Evolutionary conservation across 2,797 vertebrate species (phyloP).

Genomic region (Corythornis leucogaster): DNA sequence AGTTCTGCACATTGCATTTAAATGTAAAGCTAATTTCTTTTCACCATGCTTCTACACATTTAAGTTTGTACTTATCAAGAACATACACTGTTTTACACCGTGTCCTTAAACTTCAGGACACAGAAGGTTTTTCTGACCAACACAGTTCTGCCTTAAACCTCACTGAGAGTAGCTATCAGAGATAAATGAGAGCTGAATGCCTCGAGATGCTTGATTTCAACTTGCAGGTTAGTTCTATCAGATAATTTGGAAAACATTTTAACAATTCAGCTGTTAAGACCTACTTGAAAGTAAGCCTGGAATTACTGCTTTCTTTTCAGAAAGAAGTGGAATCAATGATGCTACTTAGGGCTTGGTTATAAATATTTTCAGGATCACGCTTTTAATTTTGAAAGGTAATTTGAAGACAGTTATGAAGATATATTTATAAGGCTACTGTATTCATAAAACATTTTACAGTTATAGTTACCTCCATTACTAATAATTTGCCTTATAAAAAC

Average conservation of each 20-base stretch:
- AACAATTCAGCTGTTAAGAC: neutral
- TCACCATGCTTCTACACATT: neutral
- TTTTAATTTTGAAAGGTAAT: constrained; percentile 60
- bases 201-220: neutral
- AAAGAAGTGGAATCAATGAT: neutral
- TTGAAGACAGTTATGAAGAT: constrained; percentile 36
- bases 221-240: neutral
- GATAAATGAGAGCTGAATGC: neutral
- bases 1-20: neutral
- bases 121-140: neutral
- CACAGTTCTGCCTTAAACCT: neutral
- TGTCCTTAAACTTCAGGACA: neutral
- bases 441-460: constrained; percentile 50
- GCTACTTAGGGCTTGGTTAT: neutral
- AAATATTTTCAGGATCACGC: constrained; percentile 37
- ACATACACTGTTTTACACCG: neutral
- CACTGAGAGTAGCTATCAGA: neutral
- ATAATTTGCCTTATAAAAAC: constrained; percentile 51
- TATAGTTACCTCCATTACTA: constrained; percentile 32
- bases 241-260: neutral
- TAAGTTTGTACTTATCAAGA: neutral
- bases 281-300: neutral
- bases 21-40: neutral
- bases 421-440: neutral
- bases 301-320: constrained; percentile 1